These are phyloP conservation scores for Rotaria macrura DNA, from an alignment of 2,888 invertebrate species.

Conservation along the genomic window DNA sequence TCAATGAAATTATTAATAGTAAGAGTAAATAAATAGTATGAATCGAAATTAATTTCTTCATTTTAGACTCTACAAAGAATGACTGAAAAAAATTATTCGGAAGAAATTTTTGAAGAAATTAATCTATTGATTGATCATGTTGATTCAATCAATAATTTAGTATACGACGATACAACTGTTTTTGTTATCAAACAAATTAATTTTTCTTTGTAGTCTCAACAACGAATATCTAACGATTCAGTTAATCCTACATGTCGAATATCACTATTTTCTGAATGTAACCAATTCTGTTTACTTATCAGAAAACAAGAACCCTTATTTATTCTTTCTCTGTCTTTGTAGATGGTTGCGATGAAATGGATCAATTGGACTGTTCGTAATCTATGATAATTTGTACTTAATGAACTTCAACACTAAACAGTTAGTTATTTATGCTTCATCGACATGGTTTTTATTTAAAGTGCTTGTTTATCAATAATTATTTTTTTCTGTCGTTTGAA, in stretches of 20 bases:
- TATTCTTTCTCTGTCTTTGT: no score
- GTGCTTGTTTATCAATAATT: background rate
- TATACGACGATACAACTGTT: background rate
- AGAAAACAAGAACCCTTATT: background rate
- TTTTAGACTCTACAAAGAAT: background rate
- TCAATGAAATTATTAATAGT: background rate
- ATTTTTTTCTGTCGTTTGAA: background rate
- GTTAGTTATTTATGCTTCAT: background rate
- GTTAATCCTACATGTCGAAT: background rate
- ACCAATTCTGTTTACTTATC: background rate
- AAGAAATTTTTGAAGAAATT: background rate
- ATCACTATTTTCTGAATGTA: background rate
- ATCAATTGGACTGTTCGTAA: background rate
- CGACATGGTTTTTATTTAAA: background rate
- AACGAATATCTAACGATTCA: background rate
- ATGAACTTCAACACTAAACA: background rate
- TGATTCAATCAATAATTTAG: background rate
- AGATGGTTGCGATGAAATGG: background rate
- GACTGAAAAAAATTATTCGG: background rate
- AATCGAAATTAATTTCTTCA: no score
- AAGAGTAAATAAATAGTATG: background rate
- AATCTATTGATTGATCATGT: background rate
- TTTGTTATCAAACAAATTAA: background rate
- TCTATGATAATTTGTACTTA: background rate
- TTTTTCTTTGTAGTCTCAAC: background rate